Conservation (phyloP, 1,140 invertebrate genomes). For the Metopolophium dirhodum region DNA sequence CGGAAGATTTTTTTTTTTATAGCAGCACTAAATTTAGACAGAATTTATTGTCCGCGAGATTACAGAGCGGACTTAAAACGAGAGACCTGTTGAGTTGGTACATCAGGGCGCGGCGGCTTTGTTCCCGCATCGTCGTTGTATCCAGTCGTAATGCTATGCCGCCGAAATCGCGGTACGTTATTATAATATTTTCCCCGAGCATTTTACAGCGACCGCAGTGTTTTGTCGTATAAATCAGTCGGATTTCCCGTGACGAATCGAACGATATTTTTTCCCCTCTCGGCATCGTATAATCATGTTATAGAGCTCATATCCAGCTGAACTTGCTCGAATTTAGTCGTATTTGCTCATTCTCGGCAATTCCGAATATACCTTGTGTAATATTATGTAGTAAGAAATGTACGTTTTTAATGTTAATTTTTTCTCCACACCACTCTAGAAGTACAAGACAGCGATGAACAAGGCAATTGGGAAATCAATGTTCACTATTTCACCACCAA, state of each 20-base stretch:
- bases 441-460: not conserved
- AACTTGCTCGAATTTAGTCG: not conserved
- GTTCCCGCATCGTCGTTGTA: not conserved
- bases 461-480: not conserved
- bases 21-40: conserved; percentile 20
- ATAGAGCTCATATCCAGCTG: not conserved
- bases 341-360: not conserved
- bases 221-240: too few species aligned
- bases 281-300: not conserved
- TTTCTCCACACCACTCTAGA: not conserved
- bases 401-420: not conserved
- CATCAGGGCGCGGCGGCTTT: not conserved
- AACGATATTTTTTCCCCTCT: not conserved
- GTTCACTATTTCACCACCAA: not conserved
- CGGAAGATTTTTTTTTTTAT: not conserved
- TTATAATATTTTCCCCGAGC: not conserved
- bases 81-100: not conserved
- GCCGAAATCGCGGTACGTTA: not conserved
- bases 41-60: conserved; percentile 26
- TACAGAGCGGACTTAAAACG: not conserved
- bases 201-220: not conserved
- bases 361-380: not conserved
- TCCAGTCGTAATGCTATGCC: not conserved
- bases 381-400: not conserved
- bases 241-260: not conserved